Evolutionary conservation across 2,888 invertebrate species (phyloP), one percentile per base, ranked within the genome.

Genomic region (Odontocolon sp.): DNA sequence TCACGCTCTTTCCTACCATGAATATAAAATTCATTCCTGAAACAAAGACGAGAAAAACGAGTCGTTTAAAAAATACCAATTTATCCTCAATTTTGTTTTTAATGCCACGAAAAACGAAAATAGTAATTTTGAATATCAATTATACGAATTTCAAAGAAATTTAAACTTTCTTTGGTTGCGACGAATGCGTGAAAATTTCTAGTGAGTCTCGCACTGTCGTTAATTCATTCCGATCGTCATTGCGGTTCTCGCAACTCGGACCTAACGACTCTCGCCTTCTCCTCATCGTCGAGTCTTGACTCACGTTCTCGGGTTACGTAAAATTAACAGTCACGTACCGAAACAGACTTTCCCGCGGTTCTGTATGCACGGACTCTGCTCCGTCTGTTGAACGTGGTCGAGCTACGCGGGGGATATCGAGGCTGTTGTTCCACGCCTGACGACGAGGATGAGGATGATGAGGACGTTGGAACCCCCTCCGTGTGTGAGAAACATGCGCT

Each of bases 341-440:
- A 86, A 87, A 87, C 84, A 84, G 67, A 85, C 87, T 87, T 86
- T 86, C 85, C 81, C 85, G 79, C 74, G 82, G 45, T 26, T 59
- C 23, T 38, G 56, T 42, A 47, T 36, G 33, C 36, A 21, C 40
- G n/a, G 4, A 8, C 26, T 50, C 50, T 23, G 26, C 23, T 45
- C 21, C 18, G 5, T 23, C 21, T n/a, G 18, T 16, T 40, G 28
- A 31, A 40, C 28, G 59, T 31, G 18, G 8, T 21, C 31, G 57
- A 36, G 57, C 38, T 40, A 26, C 38, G 59, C 59, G 28, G 79
- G 64, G 75, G 83, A 83, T 83, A 85, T 86, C 23, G 23, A 23
- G 8, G 47, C 42, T 42, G 42, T 26, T 50, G 11, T 59, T 42
- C 40, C 9, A n/a, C 2, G 33, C 33, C 18, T 31, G 28, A 18